Percentiles rank a stretch among this genome's conserved stretches.
Evolutionary conservation across 2,113 vertebrate genomes (phyloP).

Genomic region (Ameiurus melas): DNA sequence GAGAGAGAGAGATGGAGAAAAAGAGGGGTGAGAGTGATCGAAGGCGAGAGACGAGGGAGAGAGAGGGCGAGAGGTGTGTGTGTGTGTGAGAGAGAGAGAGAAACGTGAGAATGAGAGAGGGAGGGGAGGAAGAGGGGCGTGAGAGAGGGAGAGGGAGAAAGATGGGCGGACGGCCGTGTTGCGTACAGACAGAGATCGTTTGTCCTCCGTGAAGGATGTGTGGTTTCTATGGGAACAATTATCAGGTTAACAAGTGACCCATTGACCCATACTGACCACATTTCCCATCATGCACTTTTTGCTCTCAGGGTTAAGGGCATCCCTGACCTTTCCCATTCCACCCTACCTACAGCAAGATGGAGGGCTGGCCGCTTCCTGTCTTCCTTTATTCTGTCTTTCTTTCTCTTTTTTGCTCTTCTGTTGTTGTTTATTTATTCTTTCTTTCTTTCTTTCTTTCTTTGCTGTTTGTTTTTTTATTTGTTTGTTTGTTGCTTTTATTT

Average conservation of each 20-base stretch:
- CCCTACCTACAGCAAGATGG: conserved; percentile 52
- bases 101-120: neutral
- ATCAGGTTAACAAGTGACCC: conserved; percentile 62
- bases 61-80: too few relatives aligned
- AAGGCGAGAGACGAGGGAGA: neutral
- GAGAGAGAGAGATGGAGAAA: neutral
- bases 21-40: neutral
- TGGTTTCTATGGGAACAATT: conserved; percentile 58
- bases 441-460: neutral
- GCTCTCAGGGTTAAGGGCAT: conserved; percentile 57
- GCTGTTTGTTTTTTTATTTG: neutral
- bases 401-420: neutral
- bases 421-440: too few relatives aligned
- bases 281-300: conserved; percentile 55
- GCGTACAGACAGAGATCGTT: conserved; percentile 34
- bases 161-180: neutral
- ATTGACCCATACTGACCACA: conserved; percentile 50
- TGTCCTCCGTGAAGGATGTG: conserved; percentile 60
- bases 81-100: neutral
- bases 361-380: conserved; percentile 54
- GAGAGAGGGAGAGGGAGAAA: neutral
- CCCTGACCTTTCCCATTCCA: conserved; percentile 52
- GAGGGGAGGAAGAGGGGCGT: neutral
- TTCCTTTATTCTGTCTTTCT: neutral
- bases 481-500: neutral